Conservation (phyloP, 2,113 vertebrate species). For the Vidua chalybeata region DNA sequence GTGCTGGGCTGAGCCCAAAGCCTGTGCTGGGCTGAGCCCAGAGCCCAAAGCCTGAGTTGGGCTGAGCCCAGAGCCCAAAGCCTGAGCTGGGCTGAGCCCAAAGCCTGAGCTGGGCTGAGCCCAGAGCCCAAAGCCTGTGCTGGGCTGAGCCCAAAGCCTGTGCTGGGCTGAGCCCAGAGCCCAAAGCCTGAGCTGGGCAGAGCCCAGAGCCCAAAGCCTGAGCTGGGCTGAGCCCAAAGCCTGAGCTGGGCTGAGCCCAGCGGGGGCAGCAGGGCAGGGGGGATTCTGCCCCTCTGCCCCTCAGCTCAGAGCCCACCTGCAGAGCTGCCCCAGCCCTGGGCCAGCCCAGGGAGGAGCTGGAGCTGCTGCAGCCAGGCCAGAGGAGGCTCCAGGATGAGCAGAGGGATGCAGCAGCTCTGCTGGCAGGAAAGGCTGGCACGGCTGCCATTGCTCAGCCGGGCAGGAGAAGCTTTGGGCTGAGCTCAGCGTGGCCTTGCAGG, state of each 20-base stretch:
- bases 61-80: no score
- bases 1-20: background rate
- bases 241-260: background rate
- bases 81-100: background rate
- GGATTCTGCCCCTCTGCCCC: background rate
- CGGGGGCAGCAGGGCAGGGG: background rate
- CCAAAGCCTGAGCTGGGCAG: background rate
- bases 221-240: no score
- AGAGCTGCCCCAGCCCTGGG: background rate
- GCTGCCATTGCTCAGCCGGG: background rate
- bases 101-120: no score
- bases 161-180: background rate
- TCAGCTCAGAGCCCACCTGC: background rate
- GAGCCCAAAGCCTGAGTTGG: no score
- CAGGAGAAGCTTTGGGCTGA: background rate
- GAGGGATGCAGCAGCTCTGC: background rate
- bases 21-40: background rate
- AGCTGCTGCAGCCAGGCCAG: background rate
- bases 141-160: background rate
- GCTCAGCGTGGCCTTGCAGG: background rate
- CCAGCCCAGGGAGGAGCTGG: background rate
- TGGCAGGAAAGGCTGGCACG: background rate
- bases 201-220: no score
- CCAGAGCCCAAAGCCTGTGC: no score
- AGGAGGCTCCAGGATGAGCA: background rate